Conservation (phyloP, 2,113 vertebrate species). For the Mobula birostris region DNA sequence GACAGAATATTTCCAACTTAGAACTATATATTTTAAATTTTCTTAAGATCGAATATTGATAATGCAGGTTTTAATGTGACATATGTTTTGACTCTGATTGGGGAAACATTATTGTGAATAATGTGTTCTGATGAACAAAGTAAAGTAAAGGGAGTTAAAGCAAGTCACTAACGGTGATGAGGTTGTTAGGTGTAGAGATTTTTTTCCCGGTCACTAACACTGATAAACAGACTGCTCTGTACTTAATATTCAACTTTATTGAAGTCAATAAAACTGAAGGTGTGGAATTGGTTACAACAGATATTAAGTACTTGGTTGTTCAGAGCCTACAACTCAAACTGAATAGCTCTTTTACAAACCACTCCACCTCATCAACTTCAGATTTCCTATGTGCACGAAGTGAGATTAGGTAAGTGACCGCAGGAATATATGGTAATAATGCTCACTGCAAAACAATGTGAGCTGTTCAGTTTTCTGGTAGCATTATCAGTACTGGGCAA, state of each 20-base stretch:
- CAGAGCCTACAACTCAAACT: too few relatives aligned
- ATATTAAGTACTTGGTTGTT: too few relatives aligned
- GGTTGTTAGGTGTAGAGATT: too few relatives aligned
- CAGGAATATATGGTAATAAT: not conserved
- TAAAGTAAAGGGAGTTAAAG: constrained; percentile 34
- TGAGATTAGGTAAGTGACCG: not conserved
- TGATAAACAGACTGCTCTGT: too few relatives aligned
- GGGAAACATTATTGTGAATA: not conserved
- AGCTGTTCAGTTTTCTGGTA: not conserved
- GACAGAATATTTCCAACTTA: not conserved
- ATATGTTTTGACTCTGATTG: not conserved
- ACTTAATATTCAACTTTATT: too few relatives aligned
- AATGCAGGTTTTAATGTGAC: not conserved
- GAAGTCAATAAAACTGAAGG: too few relatives aligned
- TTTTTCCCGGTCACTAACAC: too few relatives aligned
- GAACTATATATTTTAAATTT: not conserved
- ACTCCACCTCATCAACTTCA: too few relatives aligned
- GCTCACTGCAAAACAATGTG: not conserved
- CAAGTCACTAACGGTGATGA: not conserved
- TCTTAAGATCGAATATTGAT: not conserved
- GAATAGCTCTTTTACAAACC: too few relatives aligned
- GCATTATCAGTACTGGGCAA: not conserved
- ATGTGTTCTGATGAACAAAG: not conserved
- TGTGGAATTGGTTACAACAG: too few relatives aligned
- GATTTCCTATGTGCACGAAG: not conserved